Evolutionary conservation across 2,797 vertebrate genomes (phyloP).

Genomic region (Mastacembelus armatus): DNA sequence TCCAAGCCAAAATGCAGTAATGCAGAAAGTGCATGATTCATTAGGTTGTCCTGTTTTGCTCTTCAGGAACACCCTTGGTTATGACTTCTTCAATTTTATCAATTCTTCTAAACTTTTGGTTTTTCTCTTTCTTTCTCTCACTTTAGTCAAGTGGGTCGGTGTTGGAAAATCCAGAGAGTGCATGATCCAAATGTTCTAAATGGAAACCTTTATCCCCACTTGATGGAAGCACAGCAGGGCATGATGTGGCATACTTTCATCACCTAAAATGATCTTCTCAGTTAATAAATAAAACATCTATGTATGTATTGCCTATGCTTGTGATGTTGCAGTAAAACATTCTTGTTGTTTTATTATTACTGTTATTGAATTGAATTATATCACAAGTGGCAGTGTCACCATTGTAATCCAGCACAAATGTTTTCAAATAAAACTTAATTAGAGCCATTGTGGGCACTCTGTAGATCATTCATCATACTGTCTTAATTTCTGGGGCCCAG

Average conservation of each 20-base stretch:
- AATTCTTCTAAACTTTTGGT: slow-evolving; percentile 7
- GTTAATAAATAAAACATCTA: slow-evolving; percentile 48
- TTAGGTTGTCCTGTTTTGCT: slow-evolving; percentile 27
- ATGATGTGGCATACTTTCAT: slow-evolving; percentile 42
- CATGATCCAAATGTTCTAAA: slow-evolving; percentile 98
- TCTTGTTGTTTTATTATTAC: background rate
- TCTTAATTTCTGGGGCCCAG: background rate
- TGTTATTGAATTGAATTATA: background rate
- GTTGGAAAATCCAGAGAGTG: slow-evolving; percentile 98
- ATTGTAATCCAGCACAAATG: background rate
- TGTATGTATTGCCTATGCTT: slow-evolving; percentile 23
- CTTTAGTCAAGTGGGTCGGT: slow-evolving; percentile 97
- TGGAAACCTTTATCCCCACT: slow-evolving; percentile 19
- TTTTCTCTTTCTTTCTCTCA: slow-evolving; percentile 36
- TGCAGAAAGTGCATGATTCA: background rate
- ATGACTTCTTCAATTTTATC: background rate
- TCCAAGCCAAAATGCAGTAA: slow-evolving; percentile 7
- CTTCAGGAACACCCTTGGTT: background rate
- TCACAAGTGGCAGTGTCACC: background rate
- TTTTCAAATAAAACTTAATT: slow-evolving; percentile 8
- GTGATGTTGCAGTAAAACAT: slow-evolving; percentile 21
- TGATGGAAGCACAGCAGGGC: slow-evolving; percentile 32
- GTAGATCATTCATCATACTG: slow-evolving; percentile 8
- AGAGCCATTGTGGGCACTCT: background rate
- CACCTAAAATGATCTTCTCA: slow-evolving; percentile 20